phyloP scores from a whole-genome alignment of 2,113 vertebrate species.

The Pseudorasbora parva region DNA sequence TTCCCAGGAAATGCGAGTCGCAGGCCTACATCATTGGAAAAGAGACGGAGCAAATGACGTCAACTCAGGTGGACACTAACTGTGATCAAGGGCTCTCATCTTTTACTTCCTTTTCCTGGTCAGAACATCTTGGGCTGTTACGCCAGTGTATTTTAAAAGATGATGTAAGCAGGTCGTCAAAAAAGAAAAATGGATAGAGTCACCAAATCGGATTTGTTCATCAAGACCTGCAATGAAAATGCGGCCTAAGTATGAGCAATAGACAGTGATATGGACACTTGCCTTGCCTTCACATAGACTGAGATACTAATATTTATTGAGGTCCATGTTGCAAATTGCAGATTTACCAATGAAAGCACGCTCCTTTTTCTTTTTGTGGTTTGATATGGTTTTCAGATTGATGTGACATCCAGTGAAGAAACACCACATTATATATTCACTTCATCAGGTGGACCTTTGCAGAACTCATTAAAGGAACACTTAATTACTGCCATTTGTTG shows the following conservation, averaged over 20 bases:
- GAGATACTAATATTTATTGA: background rate
- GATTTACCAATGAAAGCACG: background rate
- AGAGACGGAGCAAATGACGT: too few species aligned
- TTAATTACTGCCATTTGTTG: slow-evolving; percentile 3
- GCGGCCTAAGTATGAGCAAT: background rate
- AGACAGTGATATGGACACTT: background rate
- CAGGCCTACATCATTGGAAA: too few species aligned
- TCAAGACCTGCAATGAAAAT: too few species aligned
- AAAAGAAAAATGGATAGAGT: too few species aligned
- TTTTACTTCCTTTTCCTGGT: too few species aligned
- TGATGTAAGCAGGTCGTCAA: too few species aligned
- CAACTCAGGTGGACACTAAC: too few species aligned
- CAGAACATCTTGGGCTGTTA: too few species aligned
- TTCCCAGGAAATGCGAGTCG: too few species aligned
- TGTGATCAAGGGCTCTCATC: too few species aligned
- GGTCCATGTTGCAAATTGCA: background rate
- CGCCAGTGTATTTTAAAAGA: too few species aligned
- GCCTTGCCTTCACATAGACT: background rate
- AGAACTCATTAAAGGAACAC: slow-evolving; percentile 4
- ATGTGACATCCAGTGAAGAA: slow-evolving; percentile 14
- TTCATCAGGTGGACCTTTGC: background rate
- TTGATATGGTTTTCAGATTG: slow-evolving; percentile 24
- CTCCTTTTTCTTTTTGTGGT: background rate
- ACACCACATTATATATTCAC: background rate
- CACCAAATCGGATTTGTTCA: too few species aligned